A percentile compares a stretch with the other conserved stretches of the same genome.
Evolutionary conservation across 2,888 invertebrate species (phyloP).

Genomic region (Homarus gammarus): DNA sequence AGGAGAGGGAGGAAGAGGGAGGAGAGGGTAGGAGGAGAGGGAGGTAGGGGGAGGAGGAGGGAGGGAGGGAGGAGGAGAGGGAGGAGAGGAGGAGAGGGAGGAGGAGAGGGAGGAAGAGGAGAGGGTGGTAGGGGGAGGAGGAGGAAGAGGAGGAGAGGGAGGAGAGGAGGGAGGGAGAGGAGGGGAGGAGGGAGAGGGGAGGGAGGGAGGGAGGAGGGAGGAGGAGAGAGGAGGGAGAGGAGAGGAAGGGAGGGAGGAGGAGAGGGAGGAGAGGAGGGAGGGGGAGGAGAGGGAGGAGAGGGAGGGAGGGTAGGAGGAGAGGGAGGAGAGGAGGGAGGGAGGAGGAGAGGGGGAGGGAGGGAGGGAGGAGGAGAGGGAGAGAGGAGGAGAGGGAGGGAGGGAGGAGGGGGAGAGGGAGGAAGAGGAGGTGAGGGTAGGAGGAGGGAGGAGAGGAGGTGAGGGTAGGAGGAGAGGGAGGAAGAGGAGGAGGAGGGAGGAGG

Average conservation of each 20-base stretch:
- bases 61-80: too few species aligned
- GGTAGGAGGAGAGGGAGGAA: too few species aligned
- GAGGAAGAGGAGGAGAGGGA: neutral
- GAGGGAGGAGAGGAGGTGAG: neutral
- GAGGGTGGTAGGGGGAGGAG: too few species aligned
- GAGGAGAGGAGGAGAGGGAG: too few species aligned
- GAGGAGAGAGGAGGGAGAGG: neutral
- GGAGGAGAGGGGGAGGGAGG: neutral
- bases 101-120: too few species aligned
- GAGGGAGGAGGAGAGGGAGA: neutral
- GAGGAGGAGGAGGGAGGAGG: too few species aligned
- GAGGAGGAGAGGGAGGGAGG: neutral
- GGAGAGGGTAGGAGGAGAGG: too few species aligned
- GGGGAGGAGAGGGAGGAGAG: neutral
- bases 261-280: constrained; percentile 6
- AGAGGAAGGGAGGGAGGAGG: constrained; percentile 17
- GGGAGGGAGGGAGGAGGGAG: constrained; percentile 11
- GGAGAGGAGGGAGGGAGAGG: neutral
- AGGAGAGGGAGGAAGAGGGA: too few species aligned
- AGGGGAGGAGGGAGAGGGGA: constrained; percentile 3
- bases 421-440: neutral
- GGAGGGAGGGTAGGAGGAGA: neutral
- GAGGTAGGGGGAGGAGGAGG: too few species aligned
- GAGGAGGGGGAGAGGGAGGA: neutral
- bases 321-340: neutral